These are phyloP conservation scores for Phoenicopterus ruber DNA, from an alignment of 2,113 vertebrate species.

Conservation along the genomic window DNA sequence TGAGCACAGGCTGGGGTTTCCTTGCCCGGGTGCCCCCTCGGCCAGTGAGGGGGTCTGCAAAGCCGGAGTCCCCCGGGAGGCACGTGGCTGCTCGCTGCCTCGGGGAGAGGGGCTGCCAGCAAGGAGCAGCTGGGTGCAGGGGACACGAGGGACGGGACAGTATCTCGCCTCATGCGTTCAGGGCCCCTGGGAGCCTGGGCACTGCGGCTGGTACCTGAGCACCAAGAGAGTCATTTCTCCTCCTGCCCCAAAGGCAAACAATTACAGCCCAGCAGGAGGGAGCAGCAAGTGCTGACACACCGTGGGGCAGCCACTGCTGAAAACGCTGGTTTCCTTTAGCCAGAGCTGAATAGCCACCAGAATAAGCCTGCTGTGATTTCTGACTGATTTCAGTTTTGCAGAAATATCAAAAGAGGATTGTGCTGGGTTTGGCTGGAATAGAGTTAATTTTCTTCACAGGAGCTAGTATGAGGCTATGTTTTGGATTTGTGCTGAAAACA, in stretches of 20 bases:
- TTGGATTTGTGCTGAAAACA: too few species aligned
- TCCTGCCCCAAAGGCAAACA: not conserved
- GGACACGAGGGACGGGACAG: not conserved
- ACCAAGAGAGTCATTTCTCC: not conserved
- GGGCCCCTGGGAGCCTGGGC: not conserved
- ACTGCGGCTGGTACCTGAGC: not conserved
- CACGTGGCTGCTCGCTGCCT: not conserved
- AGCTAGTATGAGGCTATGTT: too few species aligned
- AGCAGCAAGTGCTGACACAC: not conserved
- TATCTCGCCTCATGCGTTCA: not conserved
- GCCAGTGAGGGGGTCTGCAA: not conserved
- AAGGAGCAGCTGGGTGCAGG: not conserved
- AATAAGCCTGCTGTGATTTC: not conserved
- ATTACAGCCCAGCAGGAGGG: not conserved
- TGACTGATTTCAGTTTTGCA: not conserved
- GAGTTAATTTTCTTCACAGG: too few species aligned
- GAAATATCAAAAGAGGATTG: not conserved
- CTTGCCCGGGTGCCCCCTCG: not conserved
- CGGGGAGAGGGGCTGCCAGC: accelerated
- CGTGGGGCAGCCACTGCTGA: not conserved
- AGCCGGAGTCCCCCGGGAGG: not conserved
- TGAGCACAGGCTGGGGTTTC: not conserved
- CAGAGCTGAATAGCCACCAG: not conserved
- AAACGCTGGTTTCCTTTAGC: not conserved
- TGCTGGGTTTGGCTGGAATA: too few species aligned